These are phyloP conservation scores for Anthonomus grandis DNA, from an alignment of 1,140 invertebrate species.

Conservation along the genomic window DNA sequence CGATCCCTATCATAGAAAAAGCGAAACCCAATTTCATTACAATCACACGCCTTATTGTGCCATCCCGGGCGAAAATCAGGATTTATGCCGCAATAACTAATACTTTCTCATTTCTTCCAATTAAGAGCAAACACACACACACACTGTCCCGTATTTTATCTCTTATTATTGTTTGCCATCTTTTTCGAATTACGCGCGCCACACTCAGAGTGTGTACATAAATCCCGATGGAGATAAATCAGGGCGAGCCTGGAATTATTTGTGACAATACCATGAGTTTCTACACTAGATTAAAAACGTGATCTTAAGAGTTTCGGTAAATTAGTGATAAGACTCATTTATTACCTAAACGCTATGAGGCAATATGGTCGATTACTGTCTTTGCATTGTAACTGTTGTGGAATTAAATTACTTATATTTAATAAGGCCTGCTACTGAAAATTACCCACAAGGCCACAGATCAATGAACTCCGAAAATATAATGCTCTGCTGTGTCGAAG, in stretches of 20 bases:
- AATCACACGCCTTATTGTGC: background rate
- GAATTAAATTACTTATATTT: no score
- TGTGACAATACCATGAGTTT: constrained; percentile 15
- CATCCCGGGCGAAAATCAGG: constrained; percentile 9
- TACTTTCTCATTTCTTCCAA: constrained; percentile 26
- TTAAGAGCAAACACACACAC: constrained; percentile 25
- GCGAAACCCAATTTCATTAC: constrained; percentile 24
- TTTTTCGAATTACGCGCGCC: constrained; percentile 33
- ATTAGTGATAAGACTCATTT: no score
- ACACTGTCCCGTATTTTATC: constrained; percentile 28
- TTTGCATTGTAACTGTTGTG: no score
- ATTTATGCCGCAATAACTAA: constrained; percentile 27
- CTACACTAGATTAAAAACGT: constrained; percentile 39
- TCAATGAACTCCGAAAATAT: no score
- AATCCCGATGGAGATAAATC: constrained; percentile 42
- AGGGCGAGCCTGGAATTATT: constrained; percentile 24
- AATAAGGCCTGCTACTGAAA: no score
- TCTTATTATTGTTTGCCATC: constrained; percentile 36
- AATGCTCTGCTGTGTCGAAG: no score
- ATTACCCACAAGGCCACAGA: no score
- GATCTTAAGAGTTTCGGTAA: constrained; percentile 17
- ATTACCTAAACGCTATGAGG: no score
- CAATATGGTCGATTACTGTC: no score
- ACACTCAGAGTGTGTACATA: constrained; percentile 34
- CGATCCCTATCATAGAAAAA: no score